Conservation (phyloP, 2,797 vertebrate genomes). For the Pyrocephalus nanus region DNA sequence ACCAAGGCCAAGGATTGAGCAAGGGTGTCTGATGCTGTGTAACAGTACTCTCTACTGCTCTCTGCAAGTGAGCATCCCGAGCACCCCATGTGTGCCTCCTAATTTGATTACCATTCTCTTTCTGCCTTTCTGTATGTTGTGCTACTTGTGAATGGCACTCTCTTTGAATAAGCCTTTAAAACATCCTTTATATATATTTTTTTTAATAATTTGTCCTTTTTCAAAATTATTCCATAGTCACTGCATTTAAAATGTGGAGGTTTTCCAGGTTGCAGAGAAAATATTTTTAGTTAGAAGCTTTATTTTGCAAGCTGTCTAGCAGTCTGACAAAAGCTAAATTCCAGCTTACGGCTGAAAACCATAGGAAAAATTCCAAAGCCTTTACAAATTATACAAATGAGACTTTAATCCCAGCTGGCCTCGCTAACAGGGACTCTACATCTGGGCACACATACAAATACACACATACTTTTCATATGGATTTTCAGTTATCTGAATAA, state of each 20-base stretch:
- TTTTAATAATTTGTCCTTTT: neutral
- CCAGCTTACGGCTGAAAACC: conserved; percentile 24
- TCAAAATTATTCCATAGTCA: neutral
- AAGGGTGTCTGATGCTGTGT: neutral
- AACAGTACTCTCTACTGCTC: neutral
- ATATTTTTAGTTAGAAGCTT: conserved; percentile 32
- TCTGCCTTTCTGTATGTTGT: neutral
- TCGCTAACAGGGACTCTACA: neutral
- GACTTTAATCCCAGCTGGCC: conserved; percentile 60
- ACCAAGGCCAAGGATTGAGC: neutral
- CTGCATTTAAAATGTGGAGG: neutral
- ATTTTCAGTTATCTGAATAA: conserved; percentile 38
- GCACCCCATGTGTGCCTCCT: neutral
- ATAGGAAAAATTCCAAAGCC: conserved; percentile 49
- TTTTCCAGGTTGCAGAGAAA: neutral
- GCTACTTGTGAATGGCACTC: neutral
- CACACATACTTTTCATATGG: conserved; percentile 17
- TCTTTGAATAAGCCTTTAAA: neutral
- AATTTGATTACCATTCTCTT: neutral
- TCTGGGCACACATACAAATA: conserved; percentile 7
- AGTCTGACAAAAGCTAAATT: conserved; percentile 40
- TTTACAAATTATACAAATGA: conserved; percentile 57
- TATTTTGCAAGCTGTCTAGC: conserved; percentile 45
- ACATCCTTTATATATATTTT: neutral
- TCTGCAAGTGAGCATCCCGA: neutral